Percentiles rank a stretch among this genome's conserved stretches.
Conservation (phyloP, 1,140 invertebrate species). For the Zaprionus camerounensis region DNA sequence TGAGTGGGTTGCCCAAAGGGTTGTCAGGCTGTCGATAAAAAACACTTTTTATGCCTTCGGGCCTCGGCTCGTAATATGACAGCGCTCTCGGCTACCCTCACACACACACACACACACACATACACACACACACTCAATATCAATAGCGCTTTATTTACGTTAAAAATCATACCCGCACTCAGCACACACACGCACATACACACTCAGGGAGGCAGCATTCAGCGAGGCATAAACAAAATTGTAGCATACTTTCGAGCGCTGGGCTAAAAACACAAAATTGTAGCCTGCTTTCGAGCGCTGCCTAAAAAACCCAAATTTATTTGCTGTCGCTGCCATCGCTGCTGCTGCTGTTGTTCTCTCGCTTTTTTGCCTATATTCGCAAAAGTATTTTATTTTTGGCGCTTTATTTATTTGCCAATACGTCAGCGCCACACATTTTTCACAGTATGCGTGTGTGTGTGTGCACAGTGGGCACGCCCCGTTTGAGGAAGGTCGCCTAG, state of each 20-base stretch:
- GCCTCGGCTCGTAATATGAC: constrained; percentile 66
- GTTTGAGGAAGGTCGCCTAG: constrained; percentile 5
- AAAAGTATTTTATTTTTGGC: constrained; percentile 45
- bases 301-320: constrained; percentile 23
- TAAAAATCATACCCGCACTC: constrained; percentile 42
- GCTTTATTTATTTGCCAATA: constrained; percentile 55
- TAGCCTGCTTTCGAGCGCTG: neutral
- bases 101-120: constrained; percentile 45
- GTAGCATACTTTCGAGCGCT: constrained; percentile 67
- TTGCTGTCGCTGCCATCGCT: neutral
- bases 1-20: constrained; percentile 49
- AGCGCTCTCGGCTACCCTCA: constrained; percentile 26
- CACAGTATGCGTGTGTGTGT: constrained; percentile 11
- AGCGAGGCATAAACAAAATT: constrained; percentile 53
- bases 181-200: constrained; percentile 1
- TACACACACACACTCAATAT: constrained; percentile 60
- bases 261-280: constrained; percentile 15
- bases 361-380: constrained; percentile 34
- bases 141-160: constrained; percentile 74
- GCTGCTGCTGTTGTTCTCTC: neutral
- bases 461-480: constrained; percentile 2
- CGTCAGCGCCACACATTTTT: constrained; percentile 35
- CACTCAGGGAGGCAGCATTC: neutral
- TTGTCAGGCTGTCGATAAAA: constrained; percentile 59
- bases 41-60: constrained; percentile 66